Evolutionary conservation across 53 echinoderm and acorn worm species (phyloP), one percentile per base, ranked within the genome.

Genomic region (Holothuria leucospilota): DNA sequence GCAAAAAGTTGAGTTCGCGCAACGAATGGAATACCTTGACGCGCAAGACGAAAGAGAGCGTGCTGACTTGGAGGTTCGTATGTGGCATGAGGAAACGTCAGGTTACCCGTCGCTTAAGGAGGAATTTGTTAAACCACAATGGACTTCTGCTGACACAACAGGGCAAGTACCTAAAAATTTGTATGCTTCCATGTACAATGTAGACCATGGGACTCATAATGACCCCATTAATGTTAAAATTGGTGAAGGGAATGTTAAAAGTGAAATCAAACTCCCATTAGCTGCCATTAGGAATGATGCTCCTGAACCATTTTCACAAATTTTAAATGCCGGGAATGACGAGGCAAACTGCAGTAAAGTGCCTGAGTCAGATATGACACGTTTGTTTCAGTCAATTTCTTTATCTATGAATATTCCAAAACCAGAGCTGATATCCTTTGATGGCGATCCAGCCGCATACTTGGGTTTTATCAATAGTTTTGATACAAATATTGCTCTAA

Each of bases 361-460:
- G 8, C 29, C 65, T 16, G 2, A 65, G 7, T 65, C 65, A 24
- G 71, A 70, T 29, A 20, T 70, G 71, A 14, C 34, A 21, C 39
- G 6, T 18, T 46, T 78, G 51, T 46, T 51, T 20, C 52, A 78
- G 13, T 24, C 61, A 34, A 8, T 79, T 11, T 52, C 9, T 26
- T 34, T 79, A 18, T 79, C 80, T 15, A 42, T 79, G 58, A 79
- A 20, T 29, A 79, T 79, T 59, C 80, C 60, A 24, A 79, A 59
- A 21, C 59, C 80, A 79, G 91, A 91, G 29, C 52, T 91, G 10
- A 56, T 78, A 29, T 30, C 20, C 13, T 88, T 91, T 58, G 41
- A 85, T 87, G 91, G 91, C 14, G 79, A 90, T 60, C 91, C 91
- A 15, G 49, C 42, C 5, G 34, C 81, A 24, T 90, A 81, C 27